Base-by-base conservation (phyloP, 2,888 invertebrate genomes). In the Nesidiocoris tenuis region DNA sequence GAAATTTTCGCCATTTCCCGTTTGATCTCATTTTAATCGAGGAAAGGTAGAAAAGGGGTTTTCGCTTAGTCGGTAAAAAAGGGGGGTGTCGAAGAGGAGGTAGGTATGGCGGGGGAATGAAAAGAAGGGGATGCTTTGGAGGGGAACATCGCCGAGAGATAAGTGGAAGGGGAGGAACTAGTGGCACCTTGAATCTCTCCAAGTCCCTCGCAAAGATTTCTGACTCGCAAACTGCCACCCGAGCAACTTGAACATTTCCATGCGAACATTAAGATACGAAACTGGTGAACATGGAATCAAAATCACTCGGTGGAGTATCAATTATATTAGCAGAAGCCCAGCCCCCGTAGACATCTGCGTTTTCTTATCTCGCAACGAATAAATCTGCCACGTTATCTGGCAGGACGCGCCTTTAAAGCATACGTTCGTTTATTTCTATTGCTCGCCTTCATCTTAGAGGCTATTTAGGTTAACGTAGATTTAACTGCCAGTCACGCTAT, bases 381-480 rank as follows among this genome's bases (percentile, higher is more conserved):
- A 39, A 39, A 39, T 39, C 39, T 39, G 39, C 12, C 39, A 39
- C 39, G 39, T 12, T 39, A 39, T 39, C 39, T 39, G 3, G 3
- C 39, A 39, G 39, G 39, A 39, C 12, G 39, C 39, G 39, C 39
- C 39, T 39, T 39, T 39, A 12, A 39, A 39, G 5, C 39, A 39
- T 39, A 39, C 39, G 39, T 39, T 39, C 39, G 39, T 39, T 39
- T 39, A 39, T 39, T 39, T 39, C 39, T 39, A 39, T 39, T 39
- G 39, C 39, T 39, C n/a, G 39, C 39, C 39, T 39, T 39, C 39
- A 39, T 39, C 39, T 39, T 39, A 18, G 25, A n/a, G 7, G 65
- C 65, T 39, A 65, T 65, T 65, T 17, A 39, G 65, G 65, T 25
- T 65, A 65, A 65, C 65, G 39, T 65, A 65, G 65, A 65, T 65